Base-by-base conservation (phyloP, 2,113 vertebrate genomes). In the Thinocorus orbignyianus region DNA sequence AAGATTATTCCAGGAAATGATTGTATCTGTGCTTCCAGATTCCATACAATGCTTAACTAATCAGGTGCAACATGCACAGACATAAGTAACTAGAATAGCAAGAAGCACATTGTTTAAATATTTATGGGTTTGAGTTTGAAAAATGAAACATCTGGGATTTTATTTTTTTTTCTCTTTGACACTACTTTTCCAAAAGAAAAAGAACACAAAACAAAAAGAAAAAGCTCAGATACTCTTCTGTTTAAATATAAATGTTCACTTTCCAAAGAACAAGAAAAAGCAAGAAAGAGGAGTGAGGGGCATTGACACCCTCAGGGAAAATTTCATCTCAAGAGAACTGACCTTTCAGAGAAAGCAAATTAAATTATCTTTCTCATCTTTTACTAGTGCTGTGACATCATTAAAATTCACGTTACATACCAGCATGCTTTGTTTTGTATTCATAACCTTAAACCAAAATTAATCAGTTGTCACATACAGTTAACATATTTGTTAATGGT, bases 281-380 rank as follows among this genome's bases (percentile, higher is more conserved):
- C 88, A 94, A 85, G 76, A 62, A 85, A 93, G 51, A 58, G 10
- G 81, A 35, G 71, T 95, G 92, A 96, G 97, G 96, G 95, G 81
- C 95, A 95, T 26, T 86, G 94, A 93, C 91, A 95, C 90, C 97
- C 97, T 96, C 80, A 91, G 98, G 98, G 97, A 97, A 95, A 97
- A 97, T 97, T 98, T 97, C 94, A 95, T 97, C 98, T 98, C 97
- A 89, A 89, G 97, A 98, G 97, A 97, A 95, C 91, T 98, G 98
- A 98, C 98, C 98, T 98, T 98, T 98, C 93, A 88, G 65, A 97
- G 94, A 97, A 97, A 98, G 97, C 97, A 98, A 98, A 98, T 98
- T 98, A 97, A 98, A 98, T 98, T 98, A 98, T 98, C 97, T 97
- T 98, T 97, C 95, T 98, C 97, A 98, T 98, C 97, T 97, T 97